Conservation (phyloP, 2,113 vertebrate genomes). For the Gymnorhina tibicen region DNA sequence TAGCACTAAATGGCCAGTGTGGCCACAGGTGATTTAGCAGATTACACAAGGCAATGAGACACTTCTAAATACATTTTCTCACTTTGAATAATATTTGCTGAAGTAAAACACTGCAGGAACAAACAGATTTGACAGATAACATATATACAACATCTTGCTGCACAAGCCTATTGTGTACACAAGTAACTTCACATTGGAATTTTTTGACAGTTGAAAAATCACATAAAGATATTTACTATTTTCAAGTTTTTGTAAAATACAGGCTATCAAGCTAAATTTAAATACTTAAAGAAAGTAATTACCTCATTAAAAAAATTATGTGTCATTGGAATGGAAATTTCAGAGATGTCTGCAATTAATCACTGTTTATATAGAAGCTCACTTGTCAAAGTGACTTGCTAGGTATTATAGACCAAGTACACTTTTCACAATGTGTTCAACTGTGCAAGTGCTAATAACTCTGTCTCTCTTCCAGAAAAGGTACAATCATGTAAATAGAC, state of each 20-base stretch:
- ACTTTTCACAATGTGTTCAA: background rate
- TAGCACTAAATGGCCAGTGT: background rate
- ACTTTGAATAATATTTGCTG: slow-evolving; percentile 21
- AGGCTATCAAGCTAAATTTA: background rate
- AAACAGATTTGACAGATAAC: slow-evolving; percentile 21
- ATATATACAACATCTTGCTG: background rate
- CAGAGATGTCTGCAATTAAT: background rate
- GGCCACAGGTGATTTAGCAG: background rate
- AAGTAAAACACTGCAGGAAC: slow-evolving; percentile 22
- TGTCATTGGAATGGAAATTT: background rate
- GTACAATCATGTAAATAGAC: background rate
- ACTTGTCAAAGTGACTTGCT: background rate
- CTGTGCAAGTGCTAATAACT: background rate
- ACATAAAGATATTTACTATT: background rate
- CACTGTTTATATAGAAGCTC: background rate
- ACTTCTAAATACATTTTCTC: slow-evolving; percentile 28
- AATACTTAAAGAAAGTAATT: background rate
- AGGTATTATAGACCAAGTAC: background rate
- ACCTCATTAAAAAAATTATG: background rate
- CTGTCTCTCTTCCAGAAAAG: background rate
- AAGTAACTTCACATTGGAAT: background rate
- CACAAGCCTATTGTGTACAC: slow-evolving; percentile 11
- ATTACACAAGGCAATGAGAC: background rate
- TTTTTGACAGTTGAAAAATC: background rate
- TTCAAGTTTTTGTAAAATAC: background rate